Conservation (phyloP, 2,113 vertebrate genomes). For the Bubalus kerabau region DNA sequence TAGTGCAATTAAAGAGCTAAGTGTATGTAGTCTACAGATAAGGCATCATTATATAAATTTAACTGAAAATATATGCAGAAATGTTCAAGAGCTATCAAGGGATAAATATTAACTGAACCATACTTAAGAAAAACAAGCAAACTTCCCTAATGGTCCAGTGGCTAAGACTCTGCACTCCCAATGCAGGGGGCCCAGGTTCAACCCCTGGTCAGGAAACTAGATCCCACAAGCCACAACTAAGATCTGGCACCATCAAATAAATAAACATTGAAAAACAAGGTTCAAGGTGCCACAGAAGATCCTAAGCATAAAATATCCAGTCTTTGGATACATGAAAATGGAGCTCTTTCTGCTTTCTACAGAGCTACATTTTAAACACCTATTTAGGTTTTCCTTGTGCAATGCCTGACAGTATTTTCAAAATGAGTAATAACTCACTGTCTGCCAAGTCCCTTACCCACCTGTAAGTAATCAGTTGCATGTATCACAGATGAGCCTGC, state of each 20-base stretch:
- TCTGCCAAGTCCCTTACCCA: not conserved
- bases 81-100: not conserved
- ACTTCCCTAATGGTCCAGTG: not conserved
- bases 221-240: not conserved
- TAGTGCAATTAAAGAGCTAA: not conserved
- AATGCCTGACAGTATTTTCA: not conserved
- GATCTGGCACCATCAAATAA: not conserved
- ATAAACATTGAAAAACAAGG: not conserved
- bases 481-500: not conserved
- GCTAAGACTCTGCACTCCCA: not conserved
- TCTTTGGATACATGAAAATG: not conserved
- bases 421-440: not conserved
- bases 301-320: not conserved
- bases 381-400: not conserved
- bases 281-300: not conserved
- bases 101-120: not conserved
- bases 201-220: not conserved
- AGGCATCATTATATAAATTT: not conserved
- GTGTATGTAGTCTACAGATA: not conserved
- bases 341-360: not conserved
- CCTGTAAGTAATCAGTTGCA: not conserved
- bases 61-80: not conserved
- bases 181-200: not conserved
- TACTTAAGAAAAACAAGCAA: not conserved
- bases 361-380: not conserved